Percentiles rank a stretch among this genome's conserved stretches.
phyloP scores from a whole-genome alignment of 2,888 invertebrate species.

The Ariolimax columbianus region DNA sequence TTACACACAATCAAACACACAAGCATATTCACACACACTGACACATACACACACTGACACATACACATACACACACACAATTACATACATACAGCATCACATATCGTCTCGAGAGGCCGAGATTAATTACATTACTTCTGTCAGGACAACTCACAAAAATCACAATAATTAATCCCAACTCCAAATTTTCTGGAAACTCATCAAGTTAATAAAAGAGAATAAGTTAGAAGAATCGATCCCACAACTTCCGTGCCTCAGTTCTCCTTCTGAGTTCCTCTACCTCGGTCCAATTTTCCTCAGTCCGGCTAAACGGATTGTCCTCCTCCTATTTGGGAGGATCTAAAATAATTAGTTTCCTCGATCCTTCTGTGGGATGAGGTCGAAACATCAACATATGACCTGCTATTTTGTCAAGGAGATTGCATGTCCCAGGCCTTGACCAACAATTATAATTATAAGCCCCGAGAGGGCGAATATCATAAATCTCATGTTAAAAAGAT shows the following conservation, averaged over 20 bases:
- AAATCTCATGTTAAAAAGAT: too few relatives aligned
- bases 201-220: slow-evolving; percentile 19
- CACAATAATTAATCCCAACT: neutral
- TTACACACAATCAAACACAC: too few relatives aligned
- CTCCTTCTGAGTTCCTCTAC: neutral
- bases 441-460: too few relatives aligned
- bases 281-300: neutral
- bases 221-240: neutral
- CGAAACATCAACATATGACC: neutral
- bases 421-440: neutral
- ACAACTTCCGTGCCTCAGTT: slow-evolving; percentile 2
- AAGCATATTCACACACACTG: too few relatives aligned
- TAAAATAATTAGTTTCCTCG: neutral
- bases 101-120: too few relatives aligned
- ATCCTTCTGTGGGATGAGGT: neutral
- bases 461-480: too few relatives aligned
- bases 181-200: neutral
- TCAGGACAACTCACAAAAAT: slow-evolving; percentile 6
- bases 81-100: too few relatives aligned
- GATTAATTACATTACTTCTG: slow-evolving; percentile 7
- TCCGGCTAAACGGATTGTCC: neutral
- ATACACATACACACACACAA: too few relatives aligned
- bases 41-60: too few relatives aligned
- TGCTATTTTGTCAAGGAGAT: neutral
- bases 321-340: neutral